Evolutionary conservation across 2,888 invertebrate genomes (phyloP).

Genomic region (Phalera bucephala): DNA sequence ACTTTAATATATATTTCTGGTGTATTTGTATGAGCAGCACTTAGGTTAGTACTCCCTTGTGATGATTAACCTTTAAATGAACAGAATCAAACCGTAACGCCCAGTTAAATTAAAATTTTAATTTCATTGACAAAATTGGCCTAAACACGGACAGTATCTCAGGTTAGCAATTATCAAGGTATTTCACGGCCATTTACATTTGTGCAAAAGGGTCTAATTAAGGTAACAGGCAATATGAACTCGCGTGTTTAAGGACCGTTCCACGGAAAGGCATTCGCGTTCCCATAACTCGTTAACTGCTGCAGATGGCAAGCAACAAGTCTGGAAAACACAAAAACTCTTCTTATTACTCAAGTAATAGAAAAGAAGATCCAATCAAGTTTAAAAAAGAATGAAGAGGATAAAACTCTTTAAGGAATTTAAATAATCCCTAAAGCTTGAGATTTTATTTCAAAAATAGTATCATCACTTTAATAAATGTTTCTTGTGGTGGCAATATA

Average conservation of each 20-base stretch:
- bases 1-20: too few species aligned
- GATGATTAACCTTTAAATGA: too few species aligned
- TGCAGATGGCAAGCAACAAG: constrained; percentile 52
- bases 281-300: constrained; percentile 37
- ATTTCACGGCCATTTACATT: constrained; percentile 31
- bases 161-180: constrained; percentile 25
- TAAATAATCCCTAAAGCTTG: too few species aligned
- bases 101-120: too few species aligned
- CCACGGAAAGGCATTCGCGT: constrained; percentile 42
- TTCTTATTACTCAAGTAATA: too few species aligned
- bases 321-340: constrained; percentile 10
- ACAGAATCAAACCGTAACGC: too few species aligned
- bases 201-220: constrained; percentile 43
- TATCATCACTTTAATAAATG: constrained; percentile 4
- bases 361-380: constrained; percentile 1
- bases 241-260: constrained; percentile 60
- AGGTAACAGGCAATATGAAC: constrained; percentile 57
- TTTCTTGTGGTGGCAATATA: constrained; percentile 17
- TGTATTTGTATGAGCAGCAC: too few species aligned
- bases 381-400: constrained; percentile 12
- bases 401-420: too few species aligned
- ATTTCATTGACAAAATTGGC: constrained; percentile 14
- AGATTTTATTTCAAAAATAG: too few species aligned
- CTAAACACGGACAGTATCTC: constrained; percentile 17
- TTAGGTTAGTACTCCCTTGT: too few species aligned